A percentile compares a stretch with the other conserved stretches of the same genome.
These are phyloP conservation scores for Geococcyx californianus DNA, from an alignment of 2,113 vertebrate genomes.

Conservation along the genomic window DNA sequence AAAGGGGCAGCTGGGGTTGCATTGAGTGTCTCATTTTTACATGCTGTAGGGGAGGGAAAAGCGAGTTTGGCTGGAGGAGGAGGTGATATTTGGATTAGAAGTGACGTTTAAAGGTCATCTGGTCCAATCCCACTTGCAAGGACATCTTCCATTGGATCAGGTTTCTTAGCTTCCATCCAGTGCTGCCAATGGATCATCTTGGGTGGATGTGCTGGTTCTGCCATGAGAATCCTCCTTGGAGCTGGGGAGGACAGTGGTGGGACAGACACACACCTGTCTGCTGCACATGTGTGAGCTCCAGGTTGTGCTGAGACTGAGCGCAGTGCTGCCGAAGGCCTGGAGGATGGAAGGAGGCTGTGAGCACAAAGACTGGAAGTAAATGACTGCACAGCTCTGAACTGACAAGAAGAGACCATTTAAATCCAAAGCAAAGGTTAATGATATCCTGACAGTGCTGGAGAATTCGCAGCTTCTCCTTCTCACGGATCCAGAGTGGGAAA, in stretches of 20 bases:
- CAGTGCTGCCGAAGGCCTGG: background rate
- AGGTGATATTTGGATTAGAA: background rate
- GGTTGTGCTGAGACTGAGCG: rapidly evolving
- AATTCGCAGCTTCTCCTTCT: background rate
- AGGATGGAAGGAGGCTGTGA: background rate
- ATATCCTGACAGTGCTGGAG: conserved; percentile 1
- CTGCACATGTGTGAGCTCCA: rapidly evolving
- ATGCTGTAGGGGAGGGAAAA: background rate
- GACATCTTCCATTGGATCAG: too few species aligned
- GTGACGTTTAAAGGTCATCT: too few species aligned
- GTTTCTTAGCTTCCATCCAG: rapidly evolving
- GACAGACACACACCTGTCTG: background rate
- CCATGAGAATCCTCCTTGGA: background rate
- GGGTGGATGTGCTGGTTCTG: background rate
- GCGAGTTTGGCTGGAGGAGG: background rate
- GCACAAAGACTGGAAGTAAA: background rate
- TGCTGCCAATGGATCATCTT: background rate
- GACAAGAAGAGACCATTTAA: background rate
- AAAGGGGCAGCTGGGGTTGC: background rate
- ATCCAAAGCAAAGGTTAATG: conserved; percentile 33
- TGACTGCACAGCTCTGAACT: background rate
- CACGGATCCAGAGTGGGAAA: background rate
- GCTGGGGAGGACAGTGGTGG: background rate
- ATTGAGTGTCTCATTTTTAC: background rate
- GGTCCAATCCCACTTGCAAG: too few species aligned